Evolutionary conservation across 2,113 vertebrate genomes (phyloP), one percentile per base, ranked within the genome.

Genomic region (Recurvirostra avosetta): DNA sequence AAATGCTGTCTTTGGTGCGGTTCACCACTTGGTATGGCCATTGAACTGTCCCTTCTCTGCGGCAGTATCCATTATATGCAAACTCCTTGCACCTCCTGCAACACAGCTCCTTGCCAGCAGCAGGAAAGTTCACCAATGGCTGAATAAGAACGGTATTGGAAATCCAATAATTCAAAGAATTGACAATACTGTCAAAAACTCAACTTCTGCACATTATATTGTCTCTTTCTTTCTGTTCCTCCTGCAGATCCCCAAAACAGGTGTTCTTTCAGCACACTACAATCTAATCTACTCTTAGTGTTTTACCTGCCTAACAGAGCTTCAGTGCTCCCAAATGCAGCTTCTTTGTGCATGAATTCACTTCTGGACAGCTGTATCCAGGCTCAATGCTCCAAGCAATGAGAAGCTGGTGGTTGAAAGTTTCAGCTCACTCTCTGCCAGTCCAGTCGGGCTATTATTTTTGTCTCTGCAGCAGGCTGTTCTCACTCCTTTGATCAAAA

Each of bases 401-500:
- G 34, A 86, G 41, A 59, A 86, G 23, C 40, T 74, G 40, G 21
- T 71, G 34, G 25, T 21, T 87, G 53, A 91, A 92, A 53, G n/a
- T 62, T 81, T 81, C 87, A 58, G 17, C 38, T 80, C 30, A 2
- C 56, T 92, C 84, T 47, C 70, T 84, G 40, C 76, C 72, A 43
- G 30, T 27, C 43, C 32, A 34, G 26, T 65, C 77, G 70, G 41
- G 43, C 62, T 90, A 34, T 76, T 89, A 59, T 34, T 92, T 91
- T 78, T 92, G 66, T 84, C 88, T 85, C 83, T 75, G 30, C 52
- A 82, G 70, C 62, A 91, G 45, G 53, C 66, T 85, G 6, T 81
- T 34, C 27, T 70, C n/a, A 17, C 11, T 65, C 43, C 72, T 96
- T 95, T 92, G 80, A 94, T 94, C 40, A 75, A 47, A 95, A 92